These are phyloP conservation scores for Malacoctenus gilli DNA, from an alignment of 2,797 vertebrate species.

Conservation along the genomic window DNA sequence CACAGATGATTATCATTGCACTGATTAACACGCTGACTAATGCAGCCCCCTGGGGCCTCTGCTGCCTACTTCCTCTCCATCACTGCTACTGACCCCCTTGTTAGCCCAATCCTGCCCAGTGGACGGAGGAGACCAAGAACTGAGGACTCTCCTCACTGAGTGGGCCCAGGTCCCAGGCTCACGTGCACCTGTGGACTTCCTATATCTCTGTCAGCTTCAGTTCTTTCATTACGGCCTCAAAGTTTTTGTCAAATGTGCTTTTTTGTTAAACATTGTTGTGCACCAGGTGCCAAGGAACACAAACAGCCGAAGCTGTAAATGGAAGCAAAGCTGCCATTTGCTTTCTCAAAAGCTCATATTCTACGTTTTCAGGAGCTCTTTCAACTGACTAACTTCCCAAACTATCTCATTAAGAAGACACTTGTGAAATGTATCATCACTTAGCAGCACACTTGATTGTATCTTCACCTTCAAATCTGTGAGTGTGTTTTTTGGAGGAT, in stretches of 20 bases:
- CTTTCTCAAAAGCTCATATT: neutral
- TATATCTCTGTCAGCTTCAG: slow-evolving; percentile 11
- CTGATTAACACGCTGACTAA: slow-evolving; percentile 73
- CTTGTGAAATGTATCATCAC: slow-evolving; percentile 65
- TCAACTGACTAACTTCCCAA: slow-evolving; percentile 51
- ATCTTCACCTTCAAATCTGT: slow-evolving; percentile 46
- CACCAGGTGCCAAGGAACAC: too few relatives aligned
- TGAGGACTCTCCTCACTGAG: slow-evolving; percentile 57
- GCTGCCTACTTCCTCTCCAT: slow-evolving; percentile 64
- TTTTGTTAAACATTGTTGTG: neutral
- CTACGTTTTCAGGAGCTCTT: slow-evolving; percentile 19
- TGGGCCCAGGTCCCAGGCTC: slow-evolving; percentile 22
- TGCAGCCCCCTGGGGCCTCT: slow-evolving; percentile 44
- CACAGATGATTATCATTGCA: slow-evolving; percentile 69
- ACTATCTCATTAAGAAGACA: slow-evolving; percentile 49
- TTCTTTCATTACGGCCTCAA: neutral
- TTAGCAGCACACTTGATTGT: slow-evolving; percentile 63
- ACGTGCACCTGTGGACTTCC: slow-evolving; percentile 5
- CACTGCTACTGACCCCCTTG: slow-evolving; percentile 67
- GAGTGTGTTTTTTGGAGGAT: slow-evolving; percentile 70
- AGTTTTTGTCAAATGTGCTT: neutral
- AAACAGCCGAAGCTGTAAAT: too few relatives aligned
- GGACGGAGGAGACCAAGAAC: slow-evolving; percentile 34
- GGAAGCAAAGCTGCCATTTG: neutral
- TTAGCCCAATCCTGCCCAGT: slow-evolving; percentile 57